phyloP scores from a whole-genome alignment of 1,140 invertebrate genomes.

The Triops longicaudatus region DNA sequence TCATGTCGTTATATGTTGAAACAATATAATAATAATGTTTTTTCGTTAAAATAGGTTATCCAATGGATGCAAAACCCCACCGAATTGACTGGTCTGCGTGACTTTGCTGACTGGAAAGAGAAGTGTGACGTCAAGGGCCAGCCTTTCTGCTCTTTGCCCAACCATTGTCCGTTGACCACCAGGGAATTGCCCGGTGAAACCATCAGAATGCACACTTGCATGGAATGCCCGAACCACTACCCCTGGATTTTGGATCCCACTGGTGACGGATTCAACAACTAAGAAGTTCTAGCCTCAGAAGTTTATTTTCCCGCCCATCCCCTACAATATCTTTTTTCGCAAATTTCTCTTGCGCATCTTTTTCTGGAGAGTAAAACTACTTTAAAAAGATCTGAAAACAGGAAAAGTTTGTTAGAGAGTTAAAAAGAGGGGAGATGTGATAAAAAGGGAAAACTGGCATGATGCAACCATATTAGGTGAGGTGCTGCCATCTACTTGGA shows the following conservation, averaged over 20 bases:
- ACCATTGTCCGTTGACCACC: conserved; percentile 79
- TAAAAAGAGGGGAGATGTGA: neutral
- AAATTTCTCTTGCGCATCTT: neutral
- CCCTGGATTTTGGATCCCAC: conserved; percentile 91
- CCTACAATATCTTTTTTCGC: neutral
- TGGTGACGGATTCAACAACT: conserved; percentile 76
- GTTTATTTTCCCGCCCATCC: neutral
- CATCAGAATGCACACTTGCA: conserved; percentile 82
- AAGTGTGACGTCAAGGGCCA: conserved; percentile 90
- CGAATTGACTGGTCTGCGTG: conserved; percentile 70
- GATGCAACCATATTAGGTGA: neutral
- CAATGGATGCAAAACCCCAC: conserved; percentile 97
- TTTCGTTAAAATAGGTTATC: conserved; percentile 57
- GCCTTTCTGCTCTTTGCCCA: conserved; percentile 82
- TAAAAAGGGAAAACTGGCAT: neutral
- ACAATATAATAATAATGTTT: neutral
- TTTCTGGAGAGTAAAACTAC: neutral
- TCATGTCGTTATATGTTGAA: no score
- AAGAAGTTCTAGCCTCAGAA: conserved; percentile 24
- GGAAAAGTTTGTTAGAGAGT: neutral
- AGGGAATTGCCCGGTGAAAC: conserved; percentile 81
- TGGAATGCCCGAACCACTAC: conserved; percentile 92
- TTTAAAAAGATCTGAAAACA: neutral
- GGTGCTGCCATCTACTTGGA: neutral
- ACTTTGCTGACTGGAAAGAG: conserved; percentile 92